Base-by-base conservation (phyloP, 1,140 invertebrate species). In the Pteromalus puparum region DNA sequence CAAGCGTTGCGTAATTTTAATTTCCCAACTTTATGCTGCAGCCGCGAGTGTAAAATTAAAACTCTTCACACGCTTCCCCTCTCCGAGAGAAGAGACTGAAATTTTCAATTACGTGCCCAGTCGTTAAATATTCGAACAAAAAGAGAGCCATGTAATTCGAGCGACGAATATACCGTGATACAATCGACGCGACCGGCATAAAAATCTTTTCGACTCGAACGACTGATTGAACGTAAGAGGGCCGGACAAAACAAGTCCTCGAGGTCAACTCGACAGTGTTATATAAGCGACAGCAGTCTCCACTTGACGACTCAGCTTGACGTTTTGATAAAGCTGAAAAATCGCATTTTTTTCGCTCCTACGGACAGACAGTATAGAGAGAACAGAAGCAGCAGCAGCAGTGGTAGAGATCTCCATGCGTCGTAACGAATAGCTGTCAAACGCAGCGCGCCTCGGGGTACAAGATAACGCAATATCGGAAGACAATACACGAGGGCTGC, bases 371-470 rank as follows among this genome's bases (percentile, higher is more conserved):
- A 48, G 48, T 1, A 53, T 1, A 18, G 48, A 21, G 67, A 70
- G 67, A 70, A 10, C 13, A 67, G 9, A 67, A 15, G 42, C 13
- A 46, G 9, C 42, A 21, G 18, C 2, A 48, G 46, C 46, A 7
- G 21, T 2, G 13, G 26, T 70, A 18, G 28, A 18, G 28, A 74
- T 74, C 34, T 74, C 30, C 30, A 74, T 74, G 9, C 72, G 34
- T 74, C 72, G 72, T 42, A 74, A 28, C 72, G 72, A 74, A 74
- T 53, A 53, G 74, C 74, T 76, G 74, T 76, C 74, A 76, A 76
- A 53, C 46, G 74, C 74, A 76, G 26, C 74, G 21, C 74, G 46
- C 38, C 67, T n/a, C 74, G 18, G 74, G 18, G 74, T 42, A 48
- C 74, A 48, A 74, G 72, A 24, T 74, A 74, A 74, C 72, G 72